A percentile compares a stretch with the other conserved stretches of the same genome.
Conservation (phyloP, 1,140 invertebrate species). For the Tetramorium alpestre region DNA sequence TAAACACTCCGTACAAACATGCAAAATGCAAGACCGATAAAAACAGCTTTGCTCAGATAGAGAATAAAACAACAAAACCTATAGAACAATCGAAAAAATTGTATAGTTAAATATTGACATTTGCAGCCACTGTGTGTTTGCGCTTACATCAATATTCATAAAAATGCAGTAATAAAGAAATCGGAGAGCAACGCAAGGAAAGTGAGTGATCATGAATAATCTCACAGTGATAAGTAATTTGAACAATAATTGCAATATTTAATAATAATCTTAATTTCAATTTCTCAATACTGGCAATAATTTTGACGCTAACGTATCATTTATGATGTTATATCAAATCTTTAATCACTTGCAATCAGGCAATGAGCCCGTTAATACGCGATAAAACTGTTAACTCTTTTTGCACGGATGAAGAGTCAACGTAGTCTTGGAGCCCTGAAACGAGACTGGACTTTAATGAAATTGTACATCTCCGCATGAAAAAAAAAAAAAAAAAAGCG, state of each 20-base stretch:
- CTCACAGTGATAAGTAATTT: background rate
- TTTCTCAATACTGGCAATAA: background rate
- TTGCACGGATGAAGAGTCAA: background rate
- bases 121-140: background rate
- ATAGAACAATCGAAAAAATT: conserved; percentile 1
- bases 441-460: background rate
- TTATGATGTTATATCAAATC: background rate
- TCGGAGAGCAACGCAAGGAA: background rate
- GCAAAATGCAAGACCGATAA: conserved; percentile 10
- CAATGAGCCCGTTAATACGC: background rate
- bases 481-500: background rate
- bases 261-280: background rate
- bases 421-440: background rate
- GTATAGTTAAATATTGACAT: background rate
- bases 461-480: background rate
- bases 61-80: background rate
- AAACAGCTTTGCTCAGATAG: background rate
- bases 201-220: background rate
- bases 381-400: background rate
- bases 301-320: background rate
- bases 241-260: background rate
- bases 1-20: conserved; percentile 16
- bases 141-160: background rate
- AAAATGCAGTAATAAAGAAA: background rate
- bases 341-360: background rate